These are phyloP conservation scores for Metaphire vulgaris DNA, from an alignment of 1,140 invertebrate genomes.

Conservation along the genomic window DNA sequence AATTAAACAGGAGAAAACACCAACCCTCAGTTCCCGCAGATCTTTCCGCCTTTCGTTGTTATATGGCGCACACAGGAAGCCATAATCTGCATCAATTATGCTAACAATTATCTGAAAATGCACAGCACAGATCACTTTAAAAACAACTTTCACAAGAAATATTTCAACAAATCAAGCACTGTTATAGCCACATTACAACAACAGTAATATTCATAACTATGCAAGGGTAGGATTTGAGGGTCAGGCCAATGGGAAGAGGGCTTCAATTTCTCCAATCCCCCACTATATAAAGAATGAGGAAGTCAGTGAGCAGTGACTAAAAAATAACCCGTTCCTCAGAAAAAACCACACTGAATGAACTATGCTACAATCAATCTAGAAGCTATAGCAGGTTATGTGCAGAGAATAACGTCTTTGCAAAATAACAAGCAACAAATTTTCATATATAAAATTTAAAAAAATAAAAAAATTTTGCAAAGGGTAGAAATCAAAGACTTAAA, in stretches of 20 bases:
- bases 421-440: too few species aligned
- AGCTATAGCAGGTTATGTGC: too few species aligned
- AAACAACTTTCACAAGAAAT: background rate
- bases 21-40: constrained; percentile 27
- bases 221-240: background rate
- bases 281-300: too few species aligned
- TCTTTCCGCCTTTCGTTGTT: constrained; percentile 20
- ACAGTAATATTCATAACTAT: background rate
- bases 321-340: too few species aligned
- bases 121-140: background rate
- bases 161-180: background rate
- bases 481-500: too few species aligned
- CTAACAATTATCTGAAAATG: constrained; percentile 23
- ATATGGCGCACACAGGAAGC: constrained; percentile 22
- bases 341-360: too few species aligned
- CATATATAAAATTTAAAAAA: too few species aligned
- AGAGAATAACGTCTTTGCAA: too few species aligned
- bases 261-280: too few species aligned
- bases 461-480: too few species aligned
- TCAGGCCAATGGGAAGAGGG: background rate
- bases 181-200: background rate
- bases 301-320: too few species aligned
- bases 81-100: constrained; percentile 16
- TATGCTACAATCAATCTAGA: too few species aligned
- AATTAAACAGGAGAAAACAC: background rate